These are phyloP conservation scores for Heliothis virescens DNA, from an alignment of 1,140 invertebrate species.

Conservation along the genomic window DNA sequence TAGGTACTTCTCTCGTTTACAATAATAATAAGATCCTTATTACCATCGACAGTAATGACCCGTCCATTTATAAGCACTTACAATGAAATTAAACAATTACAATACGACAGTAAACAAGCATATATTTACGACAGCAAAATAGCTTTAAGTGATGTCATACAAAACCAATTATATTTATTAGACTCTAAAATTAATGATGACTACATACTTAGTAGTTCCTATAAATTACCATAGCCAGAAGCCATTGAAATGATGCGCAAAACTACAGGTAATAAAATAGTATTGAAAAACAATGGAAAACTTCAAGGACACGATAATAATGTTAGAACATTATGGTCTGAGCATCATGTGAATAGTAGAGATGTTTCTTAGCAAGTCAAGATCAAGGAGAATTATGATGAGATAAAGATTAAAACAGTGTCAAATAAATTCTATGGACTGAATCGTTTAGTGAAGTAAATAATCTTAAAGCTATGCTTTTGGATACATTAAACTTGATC, in stretches of 20 bases:
- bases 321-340: neutral
- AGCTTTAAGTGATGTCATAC: neutral
- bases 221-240: conserved; percentile 26
- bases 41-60: neutral
- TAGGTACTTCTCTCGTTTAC: too few species aligned
- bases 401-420: too few species aligned
- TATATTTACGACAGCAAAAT: neutral
- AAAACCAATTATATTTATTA: neutral
- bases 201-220: conserved; percentile 9
- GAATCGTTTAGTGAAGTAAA: too few species aligned
- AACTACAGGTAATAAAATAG: neutral
- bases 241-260: conserved; percentile 26
- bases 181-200: conserved; percentile 19
- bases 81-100: conserved; percentile 2
- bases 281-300: neutral
- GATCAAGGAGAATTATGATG: too few species aligned
- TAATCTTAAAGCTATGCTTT: too few species aligned
- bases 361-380: too few species aligned
- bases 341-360: neutral
- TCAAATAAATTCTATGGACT: too few species aligned
- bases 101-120: neutral
- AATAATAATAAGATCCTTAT: neutral
- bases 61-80: neutral
- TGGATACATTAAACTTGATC: too few species aligned
- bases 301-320: neutral